Evolutionary conservation across 2,888 invertebrate genomes (phyloP).

Genomic region (Hedychridium roseum): DNA sequence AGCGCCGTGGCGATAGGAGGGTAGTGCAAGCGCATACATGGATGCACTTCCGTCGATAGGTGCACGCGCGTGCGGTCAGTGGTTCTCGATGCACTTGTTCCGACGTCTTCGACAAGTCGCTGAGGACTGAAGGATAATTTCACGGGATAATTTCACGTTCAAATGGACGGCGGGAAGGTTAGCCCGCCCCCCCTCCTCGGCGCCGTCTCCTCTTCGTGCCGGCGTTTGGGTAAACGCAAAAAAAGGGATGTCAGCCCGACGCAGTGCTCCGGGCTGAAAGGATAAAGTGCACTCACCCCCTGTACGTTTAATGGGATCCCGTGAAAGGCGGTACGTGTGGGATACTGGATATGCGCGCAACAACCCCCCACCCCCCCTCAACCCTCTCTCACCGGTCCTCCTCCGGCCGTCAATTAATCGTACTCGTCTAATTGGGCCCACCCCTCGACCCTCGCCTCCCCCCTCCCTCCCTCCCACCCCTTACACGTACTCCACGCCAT

Average conservation of each 20-base stretch:
- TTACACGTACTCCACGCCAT: background rate
- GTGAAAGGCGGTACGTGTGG: background rate
- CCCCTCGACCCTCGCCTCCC: conserved; percentile 1
- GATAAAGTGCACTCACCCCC: conserved; percentile 17
- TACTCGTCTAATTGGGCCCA: conserved; percentile 17
- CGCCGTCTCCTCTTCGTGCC: background rate
- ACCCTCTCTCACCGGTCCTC: too few species aligned
- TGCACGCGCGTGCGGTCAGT: too few species aligned
- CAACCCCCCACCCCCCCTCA: too few species aligned
- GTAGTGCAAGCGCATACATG: too few species aligned
- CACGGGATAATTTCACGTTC: too few species aligned
- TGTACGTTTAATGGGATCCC: conserved; percentile 9
- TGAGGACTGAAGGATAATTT: too few species aligned
- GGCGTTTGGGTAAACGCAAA: background rate
- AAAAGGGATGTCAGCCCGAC: background rate
- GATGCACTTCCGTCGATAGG: too few species aligned
- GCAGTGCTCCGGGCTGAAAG: conserved; percentile 5
- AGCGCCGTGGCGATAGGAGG: too few species aligned
- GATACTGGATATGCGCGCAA: conserved; percentile 7
- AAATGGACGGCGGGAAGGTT: background rate
- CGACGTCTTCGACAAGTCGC: too few species aligned
- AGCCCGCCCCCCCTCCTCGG: background rate
- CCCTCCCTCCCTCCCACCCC: conserved; percentile 2
- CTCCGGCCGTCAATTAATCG: conserved; percentile 21
- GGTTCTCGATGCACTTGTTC: too few species aligned